Base-by-base conservation (phyloP, 1,140 invertebrate species). In the Ylistrum balloti region DNA sequence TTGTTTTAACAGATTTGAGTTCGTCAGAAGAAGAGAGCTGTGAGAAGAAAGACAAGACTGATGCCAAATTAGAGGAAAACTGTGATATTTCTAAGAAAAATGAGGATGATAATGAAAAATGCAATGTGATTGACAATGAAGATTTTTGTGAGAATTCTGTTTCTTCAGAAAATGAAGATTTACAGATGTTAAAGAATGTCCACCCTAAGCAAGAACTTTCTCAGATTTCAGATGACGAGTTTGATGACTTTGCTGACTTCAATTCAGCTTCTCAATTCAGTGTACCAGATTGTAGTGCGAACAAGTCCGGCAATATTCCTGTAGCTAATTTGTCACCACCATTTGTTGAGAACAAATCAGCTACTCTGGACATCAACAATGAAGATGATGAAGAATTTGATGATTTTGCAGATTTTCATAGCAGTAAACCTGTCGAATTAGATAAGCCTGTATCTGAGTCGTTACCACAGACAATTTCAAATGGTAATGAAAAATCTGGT, bases 321-420 rank as follows among this genome's bases (percentile, higher is more conserved):
- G n/a, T 22, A 41, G 32, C 22, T 35, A 11, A 38, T 86, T n/a
- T 22, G 17, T 33, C 35, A 20, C 15, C 56, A 74, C 5, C 56
- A 32, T 1, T 88, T 32, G 17, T 28, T 88, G 87, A 88, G 48
- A 32, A 33, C 3, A 86, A 88, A 38, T 22, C 33, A 86, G 86
- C 35, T 38, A 13, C 13, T 38, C 35, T 45, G 7, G 41, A 86
- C 56, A 15, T 34, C 13, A 0, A 88, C 17, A 33, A n/a, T 87
- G 74, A 90, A 28, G 35, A 90, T 92, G 89, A 90, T 34, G 87
- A 91, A 86, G 86, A 89, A 32, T 88, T 88, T 90, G 85, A 90
- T 85, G 91, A 90, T 85, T 91, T 93, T 92, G 90, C 33, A 90
- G 91, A 91, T 87, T 91, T 91, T 34, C 90, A 86, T 89, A 74